Evolutionary conservation across 2,113 vertebrate species (phyloP), one percentile per base, ranked within the genome.

Genomic region (Theropithecus gelada): DNA sequence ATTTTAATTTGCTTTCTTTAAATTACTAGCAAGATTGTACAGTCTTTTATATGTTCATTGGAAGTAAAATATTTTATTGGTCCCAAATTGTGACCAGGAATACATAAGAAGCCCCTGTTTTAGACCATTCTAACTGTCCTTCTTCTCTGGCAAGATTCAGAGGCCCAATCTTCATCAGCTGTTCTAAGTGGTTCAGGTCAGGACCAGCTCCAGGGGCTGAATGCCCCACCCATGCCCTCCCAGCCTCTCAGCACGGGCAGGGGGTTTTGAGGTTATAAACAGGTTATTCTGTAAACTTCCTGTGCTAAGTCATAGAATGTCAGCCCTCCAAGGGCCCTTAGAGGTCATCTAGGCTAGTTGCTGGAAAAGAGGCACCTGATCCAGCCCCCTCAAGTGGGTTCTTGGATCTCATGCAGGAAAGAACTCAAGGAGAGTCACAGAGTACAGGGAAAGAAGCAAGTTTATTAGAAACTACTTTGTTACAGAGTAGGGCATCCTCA

Each of bases 1-100:
- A n/a, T n/a, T n/a, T 82, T 40, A 55, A 90, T 38, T 89, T 59
- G 52, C 75, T 94, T 72, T 83, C 68, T 27, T 66, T 82, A 81
- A 72, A 61, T 89, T 48, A 35, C 64, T 52, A 64, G 66, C 32
- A 89, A 45, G 25, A 68, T 66, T 22, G 23, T 84, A 40, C 8
- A 81, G 61, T 64, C 70, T 14, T 75, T 75, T 43, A 5, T 20
- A 23, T 30, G 30, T 48, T 50, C 52, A 80, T 59, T 73, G 35
- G 50, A 84, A 88, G 57, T 2, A 14, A 85, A 81, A 72, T 57
- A 43, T 75, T 85, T 76, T 57, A 64, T 81, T 85, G 84, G 23
- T 68, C 86, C 25, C 22, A 72, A 50, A 22, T 94, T 22, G 12
- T 6, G 38, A 64, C 12, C 18, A 38, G 7, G 12, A 38, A 12